Conservation (phyloP, 2,797 vertebrate species). For the Acrossocheilus fasciatus region DNA sequence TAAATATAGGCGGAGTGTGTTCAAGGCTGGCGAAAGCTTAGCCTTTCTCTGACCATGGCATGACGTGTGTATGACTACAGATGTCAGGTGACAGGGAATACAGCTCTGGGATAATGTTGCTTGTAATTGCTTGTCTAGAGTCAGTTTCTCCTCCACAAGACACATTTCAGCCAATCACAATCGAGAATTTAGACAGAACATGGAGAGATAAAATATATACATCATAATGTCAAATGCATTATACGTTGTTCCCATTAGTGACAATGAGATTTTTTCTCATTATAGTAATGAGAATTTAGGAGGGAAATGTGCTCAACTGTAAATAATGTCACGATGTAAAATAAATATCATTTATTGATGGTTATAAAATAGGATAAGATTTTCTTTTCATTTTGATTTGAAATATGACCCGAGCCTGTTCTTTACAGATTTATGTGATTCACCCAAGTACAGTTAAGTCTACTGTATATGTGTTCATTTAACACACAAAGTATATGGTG, state of each 20-base stretch:
- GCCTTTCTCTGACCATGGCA: neutral
- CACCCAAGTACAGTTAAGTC: neutral
- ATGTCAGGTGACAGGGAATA: neutral
- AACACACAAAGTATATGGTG: neutral
- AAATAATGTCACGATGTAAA: neutral
- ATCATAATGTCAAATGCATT: neutral
- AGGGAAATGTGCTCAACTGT: neutral
- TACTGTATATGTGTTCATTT: neutral
- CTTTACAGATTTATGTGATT: neutral
- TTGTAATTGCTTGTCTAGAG: neutral
- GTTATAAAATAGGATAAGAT: neutral
- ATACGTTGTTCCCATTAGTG: neutral
- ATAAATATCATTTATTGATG: neutral
- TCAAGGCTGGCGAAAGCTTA: neutral
- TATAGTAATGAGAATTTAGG: neutral
- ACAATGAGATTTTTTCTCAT: neutral
- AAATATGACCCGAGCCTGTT: neutral
- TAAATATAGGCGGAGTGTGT: constrained; percentile 10
- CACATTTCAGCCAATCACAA: neutral
- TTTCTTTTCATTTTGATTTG: neutral
- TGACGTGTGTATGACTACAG: neutral
- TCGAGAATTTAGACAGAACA: neutral
- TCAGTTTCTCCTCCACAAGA: neutral
- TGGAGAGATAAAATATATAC: neutral
- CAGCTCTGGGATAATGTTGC: neutral